Base-by-base conservation (phyloP, 2,797 vertebrate species). In the Schizopygopsis pylzovi region DNA sequence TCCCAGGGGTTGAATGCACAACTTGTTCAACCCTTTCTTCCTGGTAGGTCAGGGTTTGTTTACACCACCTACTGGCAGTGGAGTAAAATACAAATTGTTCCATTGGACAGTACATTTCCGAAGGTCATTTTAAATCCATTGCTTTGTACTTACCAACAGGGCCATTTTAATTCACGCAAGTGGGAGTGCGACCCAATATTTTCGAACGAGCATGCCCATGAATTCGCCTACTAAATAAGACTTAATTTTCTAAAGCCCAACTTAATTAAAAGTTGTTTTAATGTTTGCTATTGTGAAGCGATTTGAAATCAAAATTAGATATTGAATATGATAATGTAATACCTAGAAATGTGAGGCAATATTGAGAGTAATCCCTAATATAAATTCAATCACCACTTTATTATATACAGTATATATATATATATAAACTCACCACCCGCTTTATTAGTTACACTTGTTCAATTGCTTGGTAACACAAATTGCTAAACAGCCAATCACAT, bases 301-400 rank as follows among this genome's bases (percentile, higher is more conserved):
- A 82, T 88, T 88, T 79, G 47, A 84, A 87, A 84, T 85, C 79
- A 83, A 83, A 88, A 90, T 88, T 87, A 78, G 81, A 80, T 70
- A 76, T 59, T 72, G 87, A 84, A 86, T 82, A 90, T 84, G 87
- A 77, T 87, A 89, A 90, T 90, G 83, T 88, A 72, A 85, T 86
- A 88, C 89, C 88, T 82, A 83, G 81, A 86, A 88, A 82, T 90
- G 86, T 90, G 86, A 76, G 78, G 86, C 86, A 90, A 91, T 90
- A 91, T 90, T 59, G 85, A 87, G 73, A 65, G 63, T 89, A 91
- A 92, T 91, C 89, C 85, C 80, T 43, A 59, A 83, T 85, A 89
- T 90, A 86, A 90, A 90, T 89, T 80, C 84, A 87, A 88, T 77
- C 75, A 90, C 43, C 56, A 79, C 81, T 82, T 70, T 82, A 83